These are phyloP conservation scores for Rambutsinella grinnellia DNA, from an alignment of 2,888 invertebrate genomes.

Conservation along the genomic window DNA sequence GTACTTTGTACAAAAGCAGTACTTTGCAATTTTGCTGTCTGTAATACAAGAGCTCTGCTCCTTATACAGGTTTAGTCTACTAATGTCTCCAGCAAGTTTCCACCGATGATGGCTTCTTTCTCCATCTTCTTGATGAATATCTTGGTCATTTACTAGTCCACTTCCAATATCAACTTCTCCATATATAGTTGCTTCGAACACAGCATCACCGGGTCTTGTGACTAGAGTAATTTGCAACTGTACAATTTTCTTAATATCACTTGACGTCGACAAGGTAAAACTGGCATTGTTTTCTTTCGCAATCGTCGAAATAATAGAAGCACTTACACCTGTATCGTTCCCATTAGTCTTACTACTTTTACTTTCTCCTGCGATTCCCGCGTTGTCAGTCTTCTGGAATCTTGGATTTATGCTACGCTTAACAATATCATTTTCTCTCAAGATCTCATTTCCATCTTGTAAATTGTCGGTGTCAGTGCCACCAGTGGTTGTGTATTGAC, in stretches of 20 bases:
- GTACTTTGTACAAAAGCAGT: constrained; percentile 70
- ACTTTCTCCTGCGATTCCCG: not conserved
- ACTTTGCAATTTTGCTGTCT: constrained; percentile 67
- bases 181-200: constrained; percentile 85
- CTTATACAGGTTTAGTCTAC: constrained; percentile 69
- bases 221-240: constrained; percentile 32
- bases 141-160: constrained; percentile 14
- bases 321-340: not conserved
- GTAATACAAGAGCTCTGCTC: constrained; percentile 69
- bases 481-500: not conserved
- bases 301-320: not conserved
- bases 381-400: not conserved
- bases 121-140: not conserved
- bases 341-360: not conserved
- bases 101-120: constrained; percentile 19
- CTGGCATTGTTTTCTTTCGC: not conserved
- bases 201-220: constrained; percentile 75
- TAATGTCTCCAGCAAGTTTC: constrained; percentile 74
- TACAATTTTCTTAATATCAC: constrained; percentile 27
- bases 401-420: not conserved
- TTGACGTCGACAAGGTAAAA: constrained; percentile 6
- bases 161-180: constrained; percentile 13
- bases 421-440: not conserved
- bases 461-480: not conserved
- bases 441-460: not conserved